A percentile compares a stretch with the other conserved stretches of the same genome.
Evolutionary conservation across 2,113 vertebrate species (phyloP).

Genomic region (Cranoglanis bouderius): DNA sequence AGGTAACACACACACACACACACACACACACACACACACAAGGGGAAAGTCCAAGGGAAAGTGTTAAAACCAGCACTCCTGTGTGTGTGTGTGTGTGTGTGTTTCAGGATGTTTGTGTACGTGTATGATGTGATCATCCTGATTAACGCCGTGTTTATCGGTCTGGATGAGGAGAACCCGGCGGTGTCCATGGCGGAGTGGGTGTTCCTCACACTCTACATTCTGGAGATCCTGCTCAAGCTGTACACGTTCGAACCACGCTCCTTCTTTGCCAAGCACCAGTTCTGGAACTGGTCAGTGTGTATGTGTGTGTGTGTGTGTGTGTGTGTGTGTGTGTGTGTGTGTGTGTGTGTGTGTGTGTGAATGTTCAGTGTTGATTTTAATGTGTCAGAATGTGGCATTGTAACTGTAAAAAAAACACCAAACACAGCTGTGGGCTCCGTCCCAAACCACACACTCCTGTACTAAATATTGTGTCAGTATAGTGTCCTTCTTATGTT

Average conservation of each 20-base stretch:
- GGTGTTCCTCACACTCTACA: constrained; percentile 85
- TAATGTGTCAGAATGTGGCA: no score
- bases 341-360: not conserved
- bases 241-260: constrained; percentile 87
- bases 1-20: constrained; percentile 67
- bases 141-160: constrained; percentile 90
- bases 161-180: constrained; percentile 84
- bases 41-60: no score
- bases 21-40: not conserved
- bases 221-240: constrained; percentile 89
- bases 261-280: constrained; percentile 80
- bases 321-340: constrained; percentile 15
- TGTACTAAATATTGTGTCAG: no score
- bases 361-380: not conserved
- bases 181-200: constrained; percentile 83
- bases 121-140: constrained; percentile 86
- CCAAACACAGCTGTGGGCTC: no score
- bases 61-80: no score
- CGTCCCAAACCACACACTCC: no score
- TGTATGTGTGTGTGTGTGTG: not conserved
- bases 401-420: no score
- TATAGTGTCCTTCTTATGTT: no score
- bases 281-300: constrained; percentile 94
- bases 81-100: constrained; percentile 9
- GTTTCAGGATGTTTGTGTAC: constrained; percentile 66